Evolutionary conservation across 2,113 vertebrate species (phyloP), one percentile per base, ranked within the genome.

Genomic region (Lipophrys pholis): DNA sequence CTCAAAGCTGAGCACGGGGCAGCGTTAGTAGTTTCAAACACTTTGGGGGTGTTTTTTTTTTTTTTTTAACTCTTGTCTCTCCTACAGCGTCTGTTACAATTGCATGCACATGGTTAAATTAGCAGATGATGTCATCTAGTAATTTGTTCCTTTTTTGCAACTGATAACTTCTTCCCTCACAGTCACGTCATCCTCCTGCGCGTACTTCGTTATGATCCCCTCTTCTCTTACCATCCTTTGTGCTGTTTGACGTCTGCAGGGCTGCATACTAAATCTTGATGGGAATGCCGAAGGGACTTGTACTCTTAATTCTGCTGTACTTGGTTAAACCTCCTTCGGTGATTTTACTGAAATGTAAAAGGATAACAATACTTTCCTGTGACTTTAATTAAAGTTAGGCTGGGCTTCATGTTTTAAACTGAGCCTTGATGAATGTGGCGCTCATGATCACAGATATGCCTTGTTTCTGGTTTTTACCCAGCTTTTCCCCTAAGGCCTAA

Each of bases 311-410:
- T 73, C 5, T 59, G 5, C 9, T 38, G n/a, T 39, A n/a, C 16
- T 43, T 58, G 10, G 2, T 14, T 12, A 12, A 5, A 50, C 17
- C 21, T 30, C 6, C 39, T 45, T 55, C n/a, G 62, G 54, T 21
- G 45, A n/a, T 63, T 62, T 50, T 16, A 43, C 42, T 61, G 39
- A 43, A 16, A 35, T 45, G 39, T 17, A 12, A 64, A 59, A 21
- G 40, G 12, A 30, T 16, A 8, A 58, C 43, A 21, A n/a, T n/a
- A 48, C 6, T 7, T 64, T 6, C 16, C 7, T 39, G 7, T 17
- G 45, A 17, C 42, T 69, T 8, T 41, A 15, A 59, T 62, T 17
- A 15, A 11, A 52, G 17, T 30, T 38, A 41, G 54, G 8, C 11
- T 15, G 0, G 6, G 38, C 49, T 42, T 5, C 5, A 39, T 2